These are phyloP conservation scores for Porites lutea DNA, from an alignment of 64 coral and sea anemone species.

Conservation along the genomic window DNA sequence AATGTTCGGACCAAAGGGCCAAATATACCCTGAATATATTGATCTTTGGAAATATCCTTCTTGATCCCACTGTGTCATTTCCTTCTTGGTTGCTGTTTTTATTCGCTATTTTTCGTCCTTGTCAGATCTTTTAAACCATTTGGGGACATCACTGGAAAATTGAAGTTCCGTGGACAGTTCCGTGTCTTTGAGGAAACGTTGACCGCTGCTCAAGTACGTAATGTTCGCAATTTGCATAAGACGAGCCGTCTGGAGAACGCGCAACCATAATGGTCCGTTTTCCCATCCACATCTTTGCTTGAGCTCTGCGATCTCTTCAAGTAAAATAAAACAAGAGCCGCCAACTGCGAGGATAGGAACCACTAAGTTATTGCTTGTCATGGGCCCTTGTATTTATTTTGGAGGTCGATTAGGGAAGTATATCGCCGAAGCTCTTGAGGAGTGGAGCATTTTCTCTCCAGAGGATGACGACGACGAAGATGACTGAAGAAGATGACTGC, in stretches of 20 bases:
- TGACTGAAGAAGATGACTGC: neutral
- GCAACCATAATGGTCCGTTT: neutral
- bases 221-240: conserved; percentile 45
- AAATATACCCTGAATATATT: neutral
- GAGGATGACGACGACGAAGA: conserved; percentile 91
- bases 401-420: conserved; percentile 68
- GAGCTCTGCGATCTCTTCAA: conserved; percentile 23
- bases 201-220: no score
- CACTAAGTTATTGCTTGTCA: conserved; percentile 33
- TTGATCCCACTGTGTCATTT: no score
- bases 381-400: conserved; percentile 75
- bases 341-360: conserved; percentile 40
- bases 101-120: no score
- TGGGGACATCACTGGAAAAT: neutral
- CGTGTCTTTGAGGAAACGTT: no score
- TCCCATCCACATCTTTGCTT: neutral
- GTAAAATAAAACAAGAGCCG: conserved; percentile 28
- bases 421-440: conserved; percentile 70
- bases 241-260: neutral
- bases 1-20: neutral
- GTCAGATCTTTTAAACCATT: neutral
- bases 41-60: neutral
- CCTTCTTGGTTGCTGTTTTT: no score
- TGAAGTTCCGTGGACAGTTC: no score
- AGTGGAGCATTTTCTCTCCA: conserved; percentile 83